A percentile compares a stretch with the other conserved stretches of the same genome.
Conservation (phyloP, 2,888 invertebrate species). For the Blastobasis lacticolella region DNA sequence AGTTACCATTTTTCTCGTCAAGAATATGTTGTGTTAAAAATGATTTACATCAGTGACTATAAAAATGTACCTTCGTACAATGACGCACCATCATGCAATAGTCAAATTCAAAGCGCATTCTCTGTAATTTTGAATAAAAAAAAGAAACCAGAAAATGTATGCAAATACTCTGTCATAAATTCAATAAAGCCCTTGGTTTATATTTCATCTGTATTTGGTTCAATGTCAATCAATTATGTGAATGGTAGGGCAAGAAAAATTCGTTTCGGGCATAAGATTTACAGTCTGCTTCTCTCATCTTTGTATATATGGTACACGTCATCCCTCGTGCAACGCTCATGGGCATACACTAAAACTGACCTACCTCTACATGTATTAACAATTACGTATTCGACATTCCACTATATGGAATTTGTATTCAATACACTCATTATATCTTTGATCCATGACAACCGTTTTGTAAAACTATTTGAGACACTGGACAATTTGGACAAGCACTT, state of each 20-base stretch:
- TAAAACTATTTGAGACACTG: slow-evolving; percentile 31
- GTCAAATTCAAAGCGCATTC: not conserved
- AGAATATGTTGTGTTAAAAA: no score
- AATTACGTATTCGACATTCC: slow-evolving; percentile 26
- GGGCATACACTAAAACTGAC: slow-evolving; percentile 31
- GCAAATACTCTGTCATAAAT: slow-evolving; percentile 21
- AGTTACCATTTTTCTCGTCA: no score
- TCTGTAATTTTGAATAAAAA: slow-evolving; percentile 4
- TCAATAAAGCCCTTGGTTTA: slow-evolving; percentile 36
- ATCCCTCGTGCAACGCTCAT: slow-evolving; percentile 27
- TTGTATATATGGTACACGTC: slow-evolving; percentile 14
- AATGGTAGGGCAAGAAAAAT: slow-evolving; percentile 19
- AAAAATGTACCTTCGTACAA: no score
- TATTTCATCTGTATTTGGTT: slow-evolving; percentile 32
- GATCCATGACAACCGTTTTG: slow-evolving; percentile 25
- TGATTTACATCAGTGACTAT: no score
- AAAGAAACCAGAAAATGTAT: slow-evolving; percentile 6
- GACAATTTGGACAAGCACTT: slow-evolving; percentile 34
- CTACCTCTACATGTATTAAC: slow-evolving; percentile 39
- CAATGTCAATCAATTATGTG: slow-evolving; percentile 27
- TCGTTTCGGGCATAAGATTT: slow-evolving; percentile 23
- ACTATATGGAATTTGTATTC: slow-evolving; percentile 29
- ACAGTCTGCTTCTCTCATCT: slow-evolving; percentile 25
- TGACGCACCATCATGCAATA: no score
- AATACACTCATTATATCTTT: slow-evolving; percentile 27